Base-by-base conservation (phyloP, 2,113 vertebrate species). In the Planiliza haematocheilus region DNA sequence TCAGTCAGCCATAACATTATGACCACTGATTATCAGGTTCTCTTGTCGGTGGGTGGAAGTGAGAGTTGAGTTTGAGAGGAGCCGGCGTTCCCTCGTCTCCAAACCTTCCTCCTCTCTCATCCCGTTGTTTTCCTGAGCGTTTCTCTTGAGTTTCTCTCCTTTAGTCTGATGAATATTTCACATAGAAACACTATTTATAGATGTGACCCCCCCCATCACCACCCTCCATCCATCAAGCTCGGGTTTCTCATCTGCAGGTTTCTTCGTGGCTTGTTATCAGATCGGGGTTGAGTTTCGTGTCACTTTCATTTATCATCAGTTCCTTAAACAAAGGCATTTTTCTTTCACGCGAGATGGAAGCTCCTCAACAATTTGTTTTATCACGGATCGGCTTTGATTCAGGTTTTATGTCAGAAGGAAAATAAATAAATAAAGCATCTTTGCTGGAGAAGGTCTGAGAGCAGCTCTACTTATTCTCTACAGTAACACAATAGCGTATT, bases 161-260 rank as follows among this genome's bases (percentile, higher is more conserved):
- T 85, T 83, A 59, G 43, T 53, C 62, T 74, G 59, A 88, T 89
- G 51, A 86, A 90, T 88, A 89, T 88, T 89, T 89, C 65, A 88
- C 59, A 21, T 71, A 52, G 74, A 68, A 76, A 64, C 34, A 4
- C 82, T 85, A 88, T 86, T 79, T 83, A 74, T 83, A 83, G 85
- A 43, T 1, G 2, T 73, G 62, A 49, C 51, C 10, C 17, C 30
- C 74, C 58, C 17, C 4, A n/a, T n/a, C n/a, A n/a, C n/a, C n/a
- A n/a, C 0, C 55, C 59, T 60, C n/a, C 17, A 39, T 75, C 83
- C 80, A 62, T 81, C 71, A 41, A 49, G 78, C 81, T 71, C 60
- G 14, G 74, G 20, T 57, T 74, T 74, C 57, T 81, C 39, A 50
- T 79, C 74, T 50, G 45, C 39, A 37, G 36, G 39, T 60, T 77